Conservation (phyloP, 2,113 vertebrate species). For the Poecilia latipinna region DNA sequence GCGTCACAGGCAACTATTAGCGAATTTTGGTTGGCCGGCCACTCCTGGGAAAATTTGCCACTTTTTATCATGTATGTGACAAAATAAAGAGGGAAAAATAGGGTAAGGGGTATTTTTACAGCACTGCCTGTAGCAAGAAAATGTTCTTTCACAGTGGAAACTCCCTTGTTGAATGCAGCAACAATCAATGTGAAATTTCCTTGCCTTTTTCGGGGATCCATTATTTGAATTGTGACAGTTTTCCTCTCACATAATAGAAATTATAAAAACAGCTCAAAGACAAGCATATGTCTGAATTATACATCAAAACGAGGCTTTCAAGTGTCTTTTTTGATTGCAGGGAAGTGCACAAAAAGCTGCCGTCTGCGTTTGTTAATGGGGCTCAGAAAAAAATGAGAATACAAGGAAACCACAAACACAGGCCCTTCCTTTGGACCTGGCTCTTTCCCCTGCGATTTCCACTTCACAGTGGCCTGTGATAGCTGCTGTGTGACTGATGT, state of each 20-base stretch:
- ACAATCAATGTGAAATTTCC: conserved; percentile 11
- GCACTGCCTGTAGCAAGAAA: neutral
- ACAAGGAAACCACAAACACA: conserved; percentile 57
- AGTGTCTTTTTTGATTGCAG: conserved; percentile 46
- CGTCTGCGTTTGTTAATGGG: conserved; percentile 42
- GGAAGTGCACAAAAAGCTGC: conserved; percentile 41
- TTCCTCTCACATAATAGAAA: conserved; percentile 42
- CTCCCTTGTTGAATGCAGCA: conserved; percentile 38
- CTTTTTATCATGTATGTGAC: neutral
- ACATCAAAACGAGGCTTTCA: conserved; percentile 68
- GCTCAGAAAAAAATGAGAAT: conserved; percentile 53
- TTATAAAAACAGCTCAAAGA: conserved; percentile 66
- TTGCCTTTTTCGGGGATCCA: conserved; percentile 10
- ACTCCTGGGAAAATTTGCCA: neutral
- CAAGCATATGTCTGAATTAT: conserved; percentile 57
- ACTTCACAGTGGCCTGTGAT: conserved; percentile 66
- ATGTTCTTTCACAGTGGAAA: neutral
- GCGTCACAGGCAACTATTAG: too few species aligned
- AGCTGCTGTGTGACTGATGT: conserved; percentile 60
- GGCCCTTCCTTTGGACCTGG: conserved; percentile 35
- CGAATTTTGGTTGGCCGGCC: neutral
- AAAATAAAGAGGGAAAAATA: neutral
- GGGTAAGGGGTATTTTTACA: neutral
- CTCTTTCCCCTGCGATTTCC: conserved; percentile 61
- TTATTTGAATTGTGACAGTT: conserved; percentile 61